These are phyloP conservation scores for Scaptomyza montana DNA, from an alignment of 1,140 invertebrate species.

Conservation along the genomic window DNA sequence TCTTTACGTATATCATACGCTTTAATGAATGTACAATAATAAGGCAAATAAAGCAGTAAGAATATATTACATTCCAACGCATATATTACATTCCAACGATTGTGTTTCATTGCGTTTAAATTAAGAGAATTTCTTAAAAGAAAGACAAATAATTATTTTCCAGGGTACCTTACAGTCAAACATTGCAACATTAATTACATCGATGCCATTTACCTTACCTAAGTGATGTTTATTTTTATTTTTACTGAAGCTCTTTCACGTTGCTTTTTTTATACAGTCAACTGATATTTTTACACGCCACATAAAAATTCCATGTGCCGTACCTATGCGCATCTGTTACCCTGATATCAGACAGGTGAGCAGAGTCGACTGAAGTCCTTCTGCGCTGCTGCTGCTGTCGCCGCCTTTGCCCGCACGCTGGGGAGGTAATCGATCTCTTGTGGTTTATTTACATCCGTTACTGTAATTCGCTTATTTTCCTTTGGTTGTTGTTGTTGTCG, in stretches of 20 bases:
- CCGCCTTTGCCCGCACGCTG: constrained; percentile 50
- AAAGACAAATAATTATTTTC: not conserved
- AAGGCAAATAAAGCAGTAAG: too few species aligned
- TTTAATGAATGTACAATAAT: too few species aligned
- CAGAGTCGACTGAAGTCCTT: not conserved
- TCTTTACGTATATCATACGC: too few species aligned
- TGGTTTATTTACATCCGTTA: constrained; percentile 81
- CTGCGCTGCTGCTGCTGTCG: constrained; percentile 9
- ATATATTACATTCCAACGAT: too few species aligned
- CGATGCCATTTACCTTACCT: constrained; percentile 1
- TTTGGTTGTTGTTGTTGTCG: constrained; percentile 32
- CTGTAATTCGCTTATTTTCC: constrained; percentile 73
- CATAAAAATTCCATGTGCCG: constrained; percentile 24
- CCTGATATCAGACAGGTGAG: constrained; percentile 64
- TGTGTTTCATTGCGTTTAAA: too few species aligned
- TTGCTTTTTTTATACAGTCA: constrained; percentile 48
- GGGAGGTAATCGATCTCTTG: constrained; percentile 78
- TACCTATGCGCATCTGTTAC: constrained; percentile 74
- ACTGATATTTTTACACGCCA: constrained; percentile 71
- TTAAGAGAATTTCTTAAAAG: too few species aligned
- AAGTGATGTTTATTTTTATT: constrained; percentile 51
- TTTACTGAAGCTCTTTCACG: constrained; percentile 32
- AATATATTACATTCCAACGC: too few species aligned
- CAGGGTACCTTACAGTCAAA: not conserved
- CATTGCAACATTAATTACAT: not conserved